Evolutionary conservation across 1,140 invertebrate genomes (phyloP), one percentile per base, ranked within the genome.

Genomic region (Calephelis nemesis): DNA sequence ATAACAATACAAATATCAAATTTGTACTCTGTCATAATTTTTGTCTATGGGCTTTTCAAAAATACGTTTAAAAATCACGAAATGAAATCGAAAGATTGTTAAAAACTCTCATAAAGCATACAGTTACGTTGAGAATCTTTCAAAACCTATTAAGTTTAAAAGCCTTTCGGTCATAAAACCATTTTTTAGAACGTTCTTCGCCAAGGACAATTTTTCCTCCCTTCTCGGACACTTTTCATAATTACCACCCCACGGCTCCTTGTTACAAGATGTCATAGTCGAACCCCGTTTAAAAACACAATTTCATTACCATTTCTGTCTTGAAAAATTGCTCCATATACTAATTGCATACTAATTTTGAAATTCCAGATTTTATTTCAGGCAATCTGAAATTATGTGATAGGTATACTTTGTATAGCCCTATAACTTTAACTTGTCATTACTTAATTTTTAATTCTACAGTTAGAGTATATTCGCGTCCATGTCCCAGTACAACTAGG

Each of bases 121-220:
- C 62, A 68, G 73, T 74, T 68, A 67, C 65, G 66, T 63, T 67
- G 42, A 66, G 68, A 75, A 73, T 72, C 69, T 73, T 73, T 73
- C 74, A 72, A 74, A 85, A 84, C 82, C 84, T 84, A 88, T 88
- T 88, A 88, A 87, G 47, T 88, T 77, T 82, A 79, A 87, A 85
- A 87, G 85, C 83, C 62, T 71, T 67, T 69, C 63, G 69, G 79
- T 85, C 86, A 79, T 88, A 84, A 84, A 75, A 81, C 74, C 65
- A 66, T 88, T 90, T 87, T 87, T 70, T 71, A 81, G 79, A 84
- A 76, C 75, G 79, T 77, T 58, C 74, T 75, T 72, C 73, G 63
- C 69, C 76, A 65, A 69, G 67, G 67, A 74, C 77, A 75, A 85
- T 86, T 87, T 85, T 83, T 73, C 71, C 71, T 73, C 83, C 72